Conservation (phyloP, 2,113 vertebrate species). For the Sciurus niger region DNA sequence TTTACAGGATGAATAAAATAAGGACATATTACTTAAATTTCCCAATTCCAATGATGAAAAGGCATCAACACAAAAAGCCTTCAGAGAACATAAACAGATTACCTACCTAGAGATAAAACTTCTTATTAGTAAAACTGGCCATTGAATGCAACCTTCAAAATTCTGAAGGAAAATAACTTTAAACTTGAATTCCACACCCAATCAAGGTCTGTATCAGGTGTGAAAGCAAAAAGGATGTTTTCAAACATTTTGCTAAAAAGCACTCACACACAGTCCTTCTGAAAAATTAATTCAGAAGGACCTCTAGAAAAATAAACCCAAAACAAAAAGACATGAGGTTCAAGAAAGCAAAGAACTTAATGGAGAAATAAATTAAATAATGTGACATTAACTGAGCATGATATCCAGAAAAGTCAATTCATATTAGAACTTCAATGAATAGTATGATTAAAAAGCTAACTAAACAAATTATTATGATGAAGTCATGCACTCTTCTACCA, state of each 20-base stretch:
- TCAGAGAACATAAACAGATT: background rate
- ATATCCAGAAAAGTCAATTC: constrained; percentile 21
- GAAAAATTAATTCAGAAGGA: background rate
- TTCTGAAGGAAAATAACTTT: background rate
- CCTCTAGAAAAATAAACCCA: constrained; percentile 15
- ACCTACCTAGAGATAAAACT: constrained; percentile 6
- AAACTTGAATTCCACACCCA: constrained; percentile 56
- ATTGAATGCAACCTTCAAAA: background rate
- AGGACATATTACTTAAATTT: constrained; percentile 36
- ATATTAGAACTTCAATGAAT: background rate
- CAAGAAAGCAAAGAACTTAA: background rate
- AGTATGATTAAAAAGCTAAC: constrained; percentile 9
- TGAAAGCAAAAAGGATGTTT: constrained; percentile 14
- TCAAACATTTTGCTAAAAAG: constrained; percentile 12
- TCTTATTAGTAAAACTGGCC: constrained; percentile 6
- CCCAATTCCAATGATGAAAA: background rate
- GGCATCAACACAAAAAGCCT: constrained; percentile 5
- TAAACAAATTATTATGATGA: background rate
- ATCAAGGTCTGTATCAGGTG: background rate
- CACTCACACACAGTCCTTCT: background rate
- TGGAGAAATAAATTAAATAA: constrained; percentile 40
- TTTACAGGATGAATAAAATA: background rate
- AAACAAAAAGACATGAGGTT: background rate
- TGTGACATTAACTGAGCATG: background rate
- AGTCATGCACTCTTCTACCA: background rate